A percentile compares a stretch with the other conserved stretches of the same genome.
Evolutionary conservation across 2,113 vertebrate species (phyloP).

Genomic region (Chionodraco myersi): DNA sequence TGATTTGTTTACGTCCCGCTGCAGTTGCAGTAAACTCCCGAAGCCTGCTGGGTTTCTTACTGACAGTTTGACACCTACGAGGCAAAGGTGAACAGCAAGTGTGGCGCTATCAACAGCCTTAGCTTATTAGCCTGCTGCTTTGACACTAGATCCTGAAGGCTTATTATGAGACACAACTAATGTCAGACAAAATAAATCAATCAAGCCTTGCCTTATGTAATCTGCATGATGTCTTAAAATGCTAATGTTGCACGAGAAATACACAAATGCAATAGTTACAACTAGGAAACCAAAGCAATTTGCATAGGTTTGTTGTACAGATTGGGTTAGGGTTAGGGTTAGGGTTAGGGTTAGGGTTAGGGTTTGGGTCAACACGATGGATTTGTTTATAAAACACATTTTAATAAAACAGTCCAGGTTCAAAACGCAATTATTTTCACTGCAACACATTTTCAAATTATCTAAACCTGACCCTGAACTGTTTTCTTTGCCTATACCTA

Average conservation of each 20-base stretch:
- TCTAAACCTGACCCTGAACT: not conserved
- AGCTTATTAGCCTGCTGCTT: constrained; percentile 70
- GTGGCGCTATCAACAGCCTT: constrained; percentile 72
- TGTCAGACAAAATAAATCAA: constrained; percentile 59
- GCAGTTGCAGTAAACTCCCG: constrained; percentile 51
- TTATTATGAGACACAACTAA: constrained; percentile 61
- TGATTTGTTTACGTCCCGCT: constrained; percentile 57
- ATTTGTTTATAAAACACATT: not conserved
- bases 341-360: not conserved
- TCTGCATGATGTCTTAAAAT: constrained; percentile 29
- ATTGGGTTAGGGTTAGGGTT: not conserved
- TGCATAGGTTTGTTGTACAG: not conserved
- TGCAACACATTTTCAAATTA: not conserved
- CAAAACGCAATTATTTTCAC: not conserved
- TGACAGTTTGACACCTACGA: constrained; percentile 71
- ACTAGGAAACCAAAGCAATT: not conserved
- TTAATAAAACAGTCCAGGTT: not conserved
- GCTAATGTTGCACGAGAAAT: constrained; percentile 28
- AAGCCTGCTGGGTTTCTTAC: constrained; percentile 48
- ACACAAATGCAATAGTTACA: not conserved
- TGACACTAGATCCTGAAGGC: constrained; percentile 63
- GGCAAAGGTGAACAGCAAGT: constrained; percentile 70
- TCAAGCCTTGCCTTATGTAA: constrained; percentile 37
- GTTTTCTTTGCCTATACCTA: not conserved
- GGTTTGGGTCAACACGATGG: not conserved